Evolutionary conservation across 2,797 vertebrate genomes (phyloP), one percentile per base, ranked within the genome.

Genomic region (Neosalanx taihuensis): DNA sequence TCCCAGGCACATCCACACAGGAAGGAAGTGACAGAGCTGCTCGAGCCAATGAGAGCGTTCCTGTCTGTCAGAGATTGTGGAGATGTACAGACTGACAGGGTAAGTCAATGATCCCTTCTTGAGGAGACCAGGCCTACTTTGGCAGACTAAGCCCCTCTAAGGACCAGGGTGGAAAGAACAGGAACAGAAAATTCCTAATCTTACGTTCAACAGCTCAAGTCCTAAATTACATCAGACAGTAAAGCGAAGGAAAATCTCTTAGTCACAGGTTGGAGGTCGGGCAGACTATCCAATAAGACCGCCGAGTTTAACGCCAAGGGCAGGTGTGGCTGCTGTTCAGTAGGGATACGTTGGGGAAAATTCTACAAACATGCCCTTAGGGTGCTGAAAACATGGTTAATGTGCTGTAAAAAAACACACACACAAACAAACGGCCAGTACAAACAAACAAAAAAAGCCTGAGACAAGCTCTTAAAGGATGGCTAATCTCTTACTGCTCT

Each of bases 201-300:
- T 67, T 41, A 35, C 31, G 29, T 64, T 46, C 58, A 35, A 30
- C 64, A 7, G 20, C 20, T 69, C 23, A 72, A 72, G 70, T 69
- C 64, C 58, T 72, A 72, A 76, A 72, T 76, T 64, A 67, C 60
- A 76, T 64, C 67, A 72, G 30, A 70, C 20, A 61, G 60, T 9
- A 76, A 58, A 61, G 70, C 71, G 53, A 71, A 46, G 41, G 10
- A 9, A 12, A 46, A 46, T 37, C 63, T 64, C 18, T 12, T 4
- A 1, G 30, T 59, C 57, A 68, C 13, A 30, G 51, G 46, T 31
- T 29, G 12, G 57, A 68, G 26, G n/a, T 20, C 18, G 57, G 57
- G 29, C 51, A 68, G 26, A 10, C 33, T 30, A 30, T 31, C 66
- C 30, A 31, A 56, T 68, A 20, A 20, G 56, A 23, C 18, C 3